Percentiles rank a stretch among this genome's conserved stretches.
Conservation (phyloP, 1,140 invertebrate species). For the Penaeus indicus region DNA sequence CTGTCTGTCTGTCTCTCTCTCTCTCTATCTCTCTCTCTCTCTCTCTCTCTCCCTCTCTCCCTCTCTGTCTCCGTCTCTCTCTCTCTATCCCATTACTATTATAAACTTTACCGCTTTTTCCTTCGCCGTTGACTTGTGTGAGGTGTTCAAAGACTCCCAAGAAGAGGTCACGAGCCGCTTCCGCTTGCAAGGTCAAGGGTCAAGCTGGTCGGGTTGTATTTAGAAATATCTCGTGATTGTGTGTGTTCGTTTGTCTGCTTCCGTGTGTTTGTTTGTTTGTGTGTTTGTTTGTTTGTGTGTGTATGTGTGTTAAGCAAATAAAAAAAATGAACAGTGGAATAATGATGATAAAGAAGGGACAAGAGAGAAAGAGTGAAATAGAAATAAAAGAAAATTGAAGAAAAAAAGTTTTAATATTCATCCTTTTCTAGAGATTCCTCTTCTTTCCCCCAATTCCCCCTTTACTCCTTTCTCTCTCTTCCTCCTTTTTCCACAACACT, state of each 20-base stretch:
- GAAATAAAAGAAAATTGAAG: neutral
- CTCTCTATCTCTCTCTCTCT: conserved; percentile 1
- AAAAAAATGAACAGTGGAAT: too few species aligned
- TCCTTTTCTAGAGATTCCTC: neutral
- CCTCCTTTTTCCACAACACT: too few species aligned
- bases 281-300: conserved; percentile 23
- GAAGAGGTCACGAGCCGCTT: too few species aligned
- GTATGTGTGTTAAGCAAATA: neutral
- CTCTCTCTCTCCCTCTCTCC: neutral
- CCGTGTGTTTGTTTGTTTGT: neutral
- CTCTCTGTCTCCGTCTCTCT: neutral
- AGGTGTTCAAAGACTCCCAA: too few species aligned
- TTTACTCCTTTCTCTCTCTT: neutral
- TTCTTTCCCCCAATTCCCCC: too few species aligned
- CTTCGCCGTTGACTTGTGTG: neutral
- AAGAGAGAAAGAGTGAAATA: neutral
- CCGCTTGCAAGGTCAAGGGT: too few species aligned
- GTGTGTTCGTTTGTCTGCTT: neutral
- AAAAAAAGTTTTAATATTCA: neutral
- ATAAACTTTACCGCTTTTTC: neutral
- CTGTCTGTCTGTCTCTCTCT: conserved; percentile 8
- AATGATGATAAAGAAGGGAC: neutral
- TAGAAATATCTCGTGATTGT: neutral
- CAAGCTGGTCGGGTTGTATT: too few species aligned
- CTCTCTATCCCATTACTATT: neutral